Evolutionary conservation across 2,113 vertebrate species (phyloP), one percentile per base, ranked within the genome.

Genomic region (Sorex fumeus): DNA sequence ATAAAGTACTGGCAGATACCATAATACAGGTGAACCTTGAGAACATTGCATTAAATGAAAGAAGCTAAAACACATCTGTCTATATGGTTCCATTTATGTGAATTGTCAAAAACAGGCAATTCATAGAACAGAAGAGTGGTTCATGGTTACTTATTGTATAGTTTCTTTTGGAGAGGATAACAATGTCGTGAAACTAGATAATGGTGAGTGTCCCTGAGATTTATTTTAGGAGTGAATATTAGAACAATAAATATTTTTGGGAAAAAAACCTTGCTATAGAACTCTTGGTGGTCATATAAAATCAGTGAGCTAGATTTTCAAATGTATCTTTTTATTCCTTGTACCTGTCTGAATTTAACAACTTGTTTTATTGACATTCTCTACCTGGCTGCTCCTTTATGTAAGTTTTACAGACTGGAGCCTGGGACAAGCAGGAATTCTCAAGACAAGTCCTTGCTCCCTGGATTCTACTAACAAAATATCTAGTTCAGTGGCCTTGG

Each of bases 311-410:
- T 69, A 43, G 25, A 40, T 76, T 84, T 70, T 74, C 43, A 90
- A 47, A 28, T n/a, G 32, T n/a, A 32, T 84, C 6, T 71, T 86
- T 82, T 89, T 34, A 60, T 50, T 92, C 85, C 43, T 36, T 64
- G 3, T 16, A 57, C 23, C 19, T 76, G 3, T n/a, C 1, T 64
- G 43, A 2, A 45, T 45, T 71, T 27, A 45, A 8, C 16, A 69
- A 25, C 19, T 90, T 69, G 3, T n/a, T 87, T 84, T 81, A 64
- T 91, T 72, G 90, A 15, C 84, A 15, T 88, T 84, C 34, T 40
- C 62, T 71, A 76, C 62, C 45, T 57, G 15, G 88, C 30, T 8
- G 10, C 2, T 30, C 18, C 86, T 25, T 75, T 40, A 18, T n/a
- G 9, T 4, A 82, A 70, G 47, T 66, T 76, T 67, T 78, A 8